phyloP scores from a whole-genome alignment of 2,797 vertebrate genomes.

The Parauchenoglanis punctatus region DNA sequence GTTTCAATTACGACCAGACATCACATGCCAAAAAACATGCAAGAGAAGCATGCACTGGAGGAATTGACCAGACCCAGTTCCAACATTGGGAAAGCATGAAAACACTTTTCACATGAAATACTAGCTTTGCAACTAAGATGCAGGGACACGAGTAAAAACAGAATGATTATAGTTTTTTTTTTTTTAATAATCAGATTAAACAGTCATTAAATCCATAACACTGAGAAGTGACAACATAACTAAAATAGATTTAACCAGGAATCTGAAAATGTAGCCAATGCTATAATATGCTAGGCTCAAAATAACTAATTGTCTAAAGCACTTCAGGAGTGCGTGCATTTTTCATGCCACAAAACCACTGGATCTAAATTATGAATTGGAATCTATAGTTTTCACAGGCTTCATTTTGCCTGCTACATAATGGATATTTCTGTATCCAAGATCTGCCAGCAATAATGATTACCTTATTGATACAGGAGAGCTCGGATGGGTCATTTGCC shows the following conservation, averaged over 20 bases:
- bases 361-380: conserved; percentile 2
- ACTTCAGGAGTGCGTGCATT: not conserved
- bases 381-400: not conserved
- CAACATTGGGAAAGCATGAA: not conserved
- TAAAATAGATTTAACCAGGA: not conserved
- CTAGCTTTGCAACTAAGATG: not conserved
- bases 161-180: not conserved
- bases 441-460: conserved; percentile 33
- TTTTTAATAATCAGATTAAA: not conserved
- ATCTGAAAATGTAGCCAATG: not conserved
- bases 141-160: not conserved
- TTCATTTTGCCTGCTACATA: conserved; percentile 31
- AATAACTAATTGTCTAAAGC: not conserved
- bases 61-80: not conserved
- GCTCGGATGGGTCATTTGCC: not conserved
- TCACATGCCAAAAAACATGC: conserved; percentile 2
- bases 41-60: not conserved
- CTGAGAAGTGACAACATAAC: not conserved
- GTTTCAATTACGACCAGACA: conserved; percentile 13
- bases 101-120: conserved; percentile 5
- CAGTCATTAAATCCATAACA: not conserved
- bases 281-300: not conserved
- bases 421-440: conserved; percentile 41
- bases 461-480: conserved; percentile 13
- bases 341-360: not conserved